These are phyloP conservation scores for Pogonocichla stellata DNA, from an alignment of 2,113 vertebrate species.

Conservation along the genomic window DNA sequence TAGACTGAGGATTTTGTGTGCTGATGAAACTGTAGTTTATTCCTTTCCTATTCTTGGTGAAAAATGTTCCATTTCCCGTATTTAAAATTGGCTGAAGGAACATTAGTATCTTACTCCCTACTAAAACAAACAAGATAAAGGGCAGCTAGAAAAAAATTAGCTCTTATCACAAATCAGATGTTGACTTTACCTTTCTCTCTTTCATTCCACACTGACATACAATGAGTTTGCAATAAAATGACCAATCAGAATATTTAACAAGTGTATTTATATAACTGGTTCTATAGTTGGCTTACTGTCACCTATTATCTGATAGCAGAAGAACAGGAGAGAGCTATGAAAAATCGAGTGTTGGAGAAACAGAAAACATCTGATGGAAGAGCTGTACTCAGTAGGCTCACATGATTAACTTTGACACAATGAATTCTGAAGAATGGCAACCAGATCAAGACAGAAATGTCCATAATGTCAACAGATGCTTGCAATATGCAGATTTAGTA, in stretches of 20 bases:
- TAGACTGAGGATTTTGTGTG: background rate
- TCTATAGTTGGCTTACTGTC: background rate
- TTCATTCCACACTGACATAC: background rate
- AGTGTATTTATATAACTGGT: background rate
- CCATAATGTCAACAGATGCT: background rate
- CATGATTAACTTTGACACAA: background rate
- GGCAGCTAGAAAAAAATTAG: background rate
- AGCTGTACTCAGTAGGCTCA: background rate
- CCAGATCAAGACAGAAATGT: background rate
- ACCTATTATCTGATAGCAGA: background rate
- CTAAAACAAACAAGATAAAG: background rate
- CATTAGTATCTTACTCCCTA: background rate
- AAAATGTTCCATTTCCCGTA: background rate
- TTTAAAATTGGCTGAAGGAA: background rate
- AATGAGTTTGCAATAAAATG: background rate
- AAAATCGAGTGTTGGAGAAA: background rate
- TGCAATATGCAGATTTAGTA: background rate
- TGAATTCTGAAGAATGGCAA: background rate
- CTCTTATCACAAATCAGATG: background rate
- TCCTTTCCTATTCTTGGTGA: background rate
- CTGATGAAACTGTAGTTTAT: background rate
- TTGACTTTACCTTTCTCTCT: background rate
- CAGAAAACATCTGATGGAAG: background rate
- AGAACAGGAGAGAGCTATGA: background rate
- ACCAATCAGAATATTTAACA: background rate